Evolutionary conservation across 2,113 vertebrate species (phyloP).

Genomic region (Nanorana parkeri): DNA sequence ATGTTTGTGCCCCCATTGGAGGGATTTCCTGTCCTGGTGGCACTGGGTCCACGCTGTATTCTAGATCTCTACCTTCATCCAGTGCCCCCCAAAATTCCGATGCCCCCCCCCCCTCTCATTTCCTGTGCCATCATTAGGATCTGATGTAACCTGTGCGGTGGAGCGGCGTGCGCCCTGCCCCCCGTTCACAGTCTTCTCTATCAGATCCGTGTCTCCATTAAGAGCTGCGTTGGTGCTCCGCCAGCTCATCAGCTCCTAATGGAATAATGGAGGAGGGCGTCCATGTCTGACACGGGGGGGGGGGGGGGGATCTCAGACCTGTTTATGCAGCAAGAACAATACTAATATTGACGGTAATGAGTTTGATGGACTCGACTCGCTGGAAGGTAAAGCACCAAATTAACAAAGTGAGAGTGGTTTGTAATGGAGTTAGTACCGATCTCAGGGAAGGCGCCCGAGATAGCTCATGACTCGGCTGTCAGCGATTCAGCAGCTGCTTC

Average conservation of each 20-base stretch:
- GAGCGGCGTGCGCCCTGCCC: background rate
- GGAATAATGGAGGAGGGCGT: constrained; percentile 54
- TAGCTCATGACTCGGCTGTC: background rate
- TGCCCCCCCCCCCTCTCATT: no score
- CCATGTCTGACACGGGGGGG: constrained; percentile 54
- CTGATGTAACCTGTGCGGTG: no score
- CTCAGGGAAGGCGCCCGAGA: constrained; percentile 51
- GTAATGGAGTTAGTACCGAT: constrained; percentile 63
- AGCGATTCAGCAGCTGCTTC: background rate
- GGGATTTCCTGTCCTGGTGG: no score
- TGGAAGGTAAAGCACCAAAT: constrained; percentile 63
- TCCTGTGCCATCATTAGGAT: no score
- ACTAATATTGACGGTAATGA: constrained; percentile 60
- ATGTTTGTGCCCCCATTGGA: no score
- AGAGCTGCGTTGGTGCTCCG: constrained; percentile 54
- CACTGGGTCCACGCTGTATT: no score
- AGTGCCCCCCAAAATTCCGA: no score
- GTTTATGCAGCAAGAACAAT: constrained; percentile 62
- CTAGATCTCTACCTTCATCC: no score
- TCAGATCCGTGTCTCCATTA: constrained; percentile 5
- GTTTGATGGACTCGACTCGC: constrained; percentile 61
- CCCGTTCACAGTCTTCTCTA: background rate
- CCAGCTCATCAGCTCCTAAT: constrained; percentile 60
- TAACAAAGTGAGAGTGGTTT: constrained; percentile 64
- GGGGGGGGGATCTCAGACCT: constrained; percentile 62